Conservation (phyloP, 2,888 invertebrate genomes). For the Mycogona germanica region DNA sequence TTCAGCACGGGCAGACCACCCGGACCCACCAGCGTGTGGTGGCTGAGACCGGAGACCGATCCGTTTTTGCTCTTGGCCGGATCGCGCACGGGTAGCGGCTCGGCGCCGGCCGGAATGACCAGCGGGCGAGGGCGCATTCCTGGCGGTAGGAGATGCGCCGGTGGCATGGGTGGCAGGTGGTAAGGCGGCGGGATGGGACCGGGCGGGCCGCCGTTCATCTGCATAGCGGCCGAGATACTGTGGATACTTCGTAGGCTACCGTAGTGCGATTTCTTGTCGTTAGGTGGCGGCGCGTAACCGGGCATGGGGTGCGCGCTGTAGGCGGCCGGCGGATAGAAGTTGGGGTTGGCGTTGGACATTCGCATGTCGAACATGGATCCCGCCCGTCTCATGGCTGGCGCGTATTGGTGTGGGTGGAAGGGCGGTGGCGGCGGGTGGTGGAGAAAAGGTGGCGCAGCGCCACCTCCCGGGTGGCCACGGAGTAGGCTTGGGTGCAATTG, state of each 20-base stretch:
- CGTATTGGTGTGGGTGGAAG: background rate
- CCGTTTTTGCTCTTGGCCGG: conserved; percentile 22
- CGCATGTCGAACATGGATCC: conserved; percentile 21
- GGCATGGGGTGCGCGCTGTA: conserved; percentile 2
- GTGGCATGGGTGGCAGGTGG: conserved; percentile 21
- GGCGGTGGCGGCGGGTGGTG: background rate
- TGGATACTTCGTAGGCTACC: conserved; percentile 18
- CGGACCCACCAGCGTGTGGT: background rate
- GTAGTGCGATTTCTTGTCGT: conserved; percentile 18
- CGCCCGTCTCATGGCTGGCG: conserved; percentile 9
- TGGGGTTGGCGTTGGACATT: background rate
- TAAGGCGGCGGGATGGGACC: conserved; percentile 12
- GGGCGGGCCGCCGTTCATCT: background rate
- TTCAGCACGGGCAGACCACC: background rate
- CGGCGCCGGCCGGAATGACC: conserved; percentile 24
- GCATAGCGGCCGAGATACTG: background rate
- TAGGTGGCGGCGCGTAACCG: background rate
- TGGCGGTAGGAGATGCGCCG: conserved; percentile 23
- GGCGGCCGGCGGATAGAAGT: background rate
- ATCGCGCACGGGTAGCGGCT: conserved; percentile 25
- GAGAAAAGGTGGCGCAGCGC: background rate
- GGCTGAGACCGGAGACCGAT: background rate
- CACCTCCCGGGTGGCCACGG: background rate
- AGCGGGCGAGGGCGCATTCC: conserved; percentile 24
- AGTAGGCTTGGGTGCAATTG: background rate